Conservation (phyloP, 2,797 vertebrate genomes). For the Graptemys geographica region DNA sequence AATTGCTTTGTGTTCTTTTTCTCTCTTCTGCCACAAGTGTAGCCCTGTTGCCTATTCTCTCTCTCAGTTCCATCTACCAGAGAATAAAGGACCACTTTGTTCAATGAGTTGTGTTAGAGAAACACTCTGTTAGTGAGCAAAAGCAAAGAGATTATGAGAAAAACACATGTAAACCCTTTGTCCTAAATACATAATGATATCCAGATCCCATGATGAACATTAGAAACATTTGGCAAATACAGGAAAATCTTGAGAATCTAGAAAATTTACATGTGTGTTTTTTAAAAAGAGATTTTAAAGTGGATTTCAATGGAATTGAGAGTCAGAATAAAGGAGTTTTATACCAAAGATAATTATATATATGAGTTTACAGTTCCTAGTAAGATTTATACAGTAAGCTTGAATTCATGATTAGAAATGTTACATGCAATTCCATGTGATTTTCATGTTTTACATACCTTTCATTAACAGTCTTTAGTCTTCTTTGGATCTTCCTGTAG, state of each 20-base stretch:
- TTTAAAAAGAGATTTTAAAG: neutral
- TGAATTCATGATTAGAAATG: conserved; percentile 24
- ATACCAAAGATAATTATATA: conserved; percentile 49
- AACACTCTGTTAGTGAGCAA: conserved; percentile 59
- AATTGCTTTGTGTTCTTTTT: conserved; percentile 56
- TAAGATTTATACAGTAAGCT: conserved; percentile 27
- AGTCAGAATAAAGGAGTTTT: neutral
- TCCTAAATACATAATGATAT: conserved; percentile 43
- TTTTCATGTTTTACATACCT: conserved; percentile 44
- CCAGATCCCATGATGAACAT: conserved; percentile 6
- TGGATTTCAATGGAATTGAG: neutral
- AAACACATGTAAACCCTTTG: conserved; percentile 39
- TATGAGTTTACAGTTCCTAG: conserved; percentile 48
- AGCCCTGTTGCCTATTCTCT: conserved; percentile 64
- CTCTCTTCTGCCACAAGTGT: conserved; percentile 55
- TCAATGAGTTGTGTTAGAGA: conserved; percentile 59
- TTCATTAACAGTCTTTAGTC: neutral
- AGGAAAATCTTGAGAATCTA: conserved; percentile 36
- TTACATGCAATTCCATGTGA: neutral
- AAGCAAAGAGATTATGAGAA: conserved; percentile 69
- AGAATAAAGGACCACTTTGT: conserved; percentile 80
- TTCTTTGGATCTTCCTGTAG: neutral
- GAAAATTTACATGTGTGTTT: neutral
- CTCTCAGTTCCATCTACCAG: conserved; percentile 62
- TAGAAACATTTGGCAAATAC: neutral